phyloP scores from a whole-genome alignment of 1,140 invertebrate genomes.

The Catajapyx aquilonaris region DNA sequence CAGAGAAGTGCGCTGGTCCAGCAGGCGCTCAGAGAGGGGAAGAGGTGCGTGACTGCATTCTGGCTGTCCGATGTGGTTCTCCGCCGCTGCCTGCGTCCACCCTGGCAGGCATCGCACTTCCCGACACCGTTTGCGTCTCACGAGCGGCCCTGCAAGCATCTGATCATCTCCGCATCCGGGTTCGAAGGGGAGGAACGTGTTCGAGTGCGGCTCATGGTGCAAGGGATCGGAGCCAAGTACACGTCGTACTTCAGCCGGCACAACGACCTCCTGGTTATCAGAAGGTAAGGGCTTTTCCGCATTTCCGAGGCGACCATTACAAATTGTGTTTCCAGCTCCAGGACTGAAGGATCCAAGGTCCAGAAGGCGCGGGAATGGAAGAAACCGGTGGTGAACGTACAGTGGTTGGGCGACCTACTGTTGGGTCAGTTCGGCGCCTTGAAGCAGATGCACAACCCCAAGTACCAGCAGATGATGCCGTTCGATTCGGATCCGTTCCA shows the following conservation, averaged over 20 bases:
- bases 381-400: slow-evolving; percentile 64
- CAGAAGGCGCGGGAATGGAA: slow-evolving; percentile 73
- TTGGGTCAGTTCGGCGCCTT: slow-evolving; percentile 64
- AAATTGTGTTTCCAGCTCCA: slow-evolving; percentile 17
- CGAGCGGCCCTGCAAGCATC: slow-evolving; percentile 31
- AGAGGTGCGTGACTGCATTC: slow-evolving; percentile 75
- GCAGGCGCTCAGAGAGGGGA: slow-evolving; percentile 55
- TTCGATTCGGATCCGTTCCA: slow-evolving; percentile 55
- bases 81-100: slow-evolving; percentile 63
- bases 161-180: slow-evolving; percentile 55
- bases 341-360: slow-evolving; percentile 69
- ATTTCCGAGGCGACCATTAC: neutral
- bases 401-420: slow-evolving; percentile 83
- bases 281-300: slow-evolving; percentile 22
- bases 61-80: slow-evolving; percentile 82
- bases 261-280: slow-evolving; percentile 32
- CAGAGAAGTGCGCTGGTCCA: slow-evolving; percentile 72
- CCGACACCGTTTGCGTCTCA: slow-evolving; percentile 51
- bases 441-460: slow-evolving; percentile 54
- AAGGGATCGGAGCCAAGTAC: slow-evolving; percentile 63
- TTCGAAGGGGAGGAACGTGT: slow-evolving; percentile 64
- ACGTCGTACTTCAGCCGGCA: slow-evolving; percentile 31
- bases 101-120: slow-evolving; percentile 79
- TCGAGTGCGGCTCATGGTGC: slow-evolving; percentile 63
- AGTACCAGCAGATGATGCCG: slow-evolving; percentile 69